Conservation (phyloP, 2,113 vertebrate species). For the Aegithalos caudatus region DNA sequence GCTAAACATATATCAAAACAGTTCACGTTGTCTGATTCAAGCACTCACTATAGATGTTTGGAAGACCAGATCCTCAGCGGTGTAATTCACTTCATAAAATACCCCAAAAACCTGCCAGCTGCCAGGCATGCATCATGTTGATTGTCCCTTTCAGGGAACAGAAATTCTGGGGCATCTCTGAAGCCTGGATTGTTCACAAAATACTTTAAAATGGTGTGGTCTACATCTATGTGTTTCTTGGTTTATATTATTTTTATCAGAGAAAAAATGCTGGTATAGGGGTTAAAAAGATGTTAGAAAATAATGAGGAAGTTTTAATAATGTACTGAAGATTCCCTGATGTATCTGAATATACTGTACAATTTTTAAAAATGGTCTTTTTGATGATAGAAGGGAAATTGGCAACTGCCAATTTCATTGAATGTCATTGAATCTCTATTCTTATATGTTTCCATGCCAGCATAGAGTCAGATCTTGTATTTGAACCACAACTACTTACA, state of each 20-base stretch:
- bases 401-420: rapidly evolving
- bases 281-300: not conserved
- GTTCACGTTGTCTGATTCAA: not conserved
- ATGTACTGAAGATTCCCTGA: not conserved
- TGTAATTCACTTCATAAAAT: not conserved
- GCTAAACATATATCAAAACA: not conserved
- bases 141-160: not conserved
- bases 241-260: not conserved
- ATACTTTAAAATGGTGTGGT: not conserved
- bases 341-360: not conserved
- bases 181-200: not conserved
- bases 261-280: not conserved
- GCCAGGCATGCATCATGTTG: not conserved
- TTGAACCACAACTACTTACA: not conserved
- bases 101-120: rapidly evolving
- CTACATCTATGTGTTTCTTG: not conserved
- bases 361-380: not conserved
- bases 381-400: not conserved
- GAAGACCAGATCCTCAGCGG: not conserved
- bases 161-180: not conserved
- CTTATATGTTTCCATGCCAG: not conserved
- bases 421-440: not conserved
- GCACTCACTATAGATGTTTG: not conserved
- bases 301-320: not conserved
- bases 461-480: not conserved